Conservation (phyloP, 2,797 vertebrate species). For the Hemitrygon akajei region DNA sequence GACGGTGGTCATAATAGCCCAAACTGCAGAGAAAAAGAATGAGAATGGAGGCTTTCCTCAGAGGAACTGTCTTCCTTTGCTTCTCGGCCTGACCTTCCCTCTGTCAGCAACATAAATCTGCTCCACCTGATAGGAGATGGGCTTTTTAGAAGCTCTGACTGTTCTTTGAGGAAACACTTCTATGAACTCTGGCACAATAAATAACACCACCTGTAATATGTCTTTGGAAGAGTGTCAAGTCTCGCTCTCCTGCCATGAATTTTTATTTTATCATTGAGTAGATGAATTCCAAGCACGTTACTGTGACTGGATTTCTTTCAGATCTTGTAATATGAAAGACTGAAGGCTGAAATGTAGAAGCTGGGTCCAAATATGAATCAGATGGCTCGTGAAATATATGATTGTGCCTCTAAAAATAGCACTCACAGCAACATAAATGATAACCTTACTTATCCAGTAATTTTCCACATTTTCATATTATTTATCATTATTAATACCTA, state of each 20-base stretch:
- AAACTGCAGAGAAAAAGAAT: constrained; percentile 39
- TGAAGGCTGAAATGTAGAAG: constrained; percentile 24
- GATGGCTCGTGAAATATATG: background rate
- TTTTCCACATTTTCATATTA: constrained; percentile 16
- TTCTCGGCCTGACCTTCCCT: constrained; percentile 53
- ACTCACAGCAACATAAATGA: background rate
- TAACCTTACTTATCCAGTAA: background rate
- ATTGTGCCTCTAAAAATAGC: constrained; percentile 19
- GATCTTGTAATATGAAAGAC: constrained; percentile 28
- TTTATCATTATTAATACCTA: background rate
- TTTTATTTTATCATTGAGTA: constrained; percentile 69
- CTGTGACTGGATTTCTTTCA: constrained; percentile 18
- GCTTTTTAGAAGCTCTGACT: constrained; percentile 74
- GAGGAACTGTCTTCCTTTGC: constrained; percentile 50
- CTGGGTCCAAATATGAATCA: constrained; percentile 32
- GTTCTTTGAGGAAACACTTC: constrained; percentile 69
- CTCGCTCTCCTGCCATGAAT: constrained; percentile 67
- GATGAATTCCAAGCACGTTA: constrained; percentile 70
- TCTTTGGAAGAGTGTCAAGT: constrained; percentile 66
- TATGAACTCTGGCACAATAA: constrained; percentile 72
- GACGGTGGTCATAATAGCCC: constrained; percentile 21
- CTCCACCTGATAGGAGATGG: constrained; percentile 69
- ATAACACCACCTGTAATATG: constrained; percentile 74
- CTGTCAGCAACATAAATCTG: constrained; percentile 63
- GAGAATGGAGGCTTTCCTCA: constrained; percentile 52